phyloP scores from a whole-genome alignment of 1,140 invertebrate species.

The Liolophura sinensis region DNA sequence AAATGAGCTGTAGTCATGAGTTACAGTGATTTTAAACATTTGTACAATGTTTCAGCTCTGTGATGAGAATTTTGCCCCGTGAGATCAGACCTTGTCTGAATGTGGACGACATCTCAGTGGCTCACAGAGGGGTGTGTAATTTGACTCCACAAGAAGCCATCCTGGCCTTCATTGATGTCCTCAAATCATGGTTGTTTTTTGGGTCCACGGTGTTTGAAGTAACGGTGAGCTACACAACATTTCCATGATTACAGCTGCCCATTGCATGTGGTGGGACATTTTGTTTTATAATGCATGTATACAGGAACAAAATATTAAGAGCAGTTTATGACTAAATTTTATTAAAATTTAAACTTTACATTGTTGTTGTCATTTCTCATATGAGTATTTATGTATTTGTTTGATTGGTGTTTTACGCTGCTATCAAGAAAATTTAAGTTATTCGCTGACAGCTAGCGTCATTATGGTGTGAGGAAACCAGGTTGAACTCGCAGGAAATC shows the following conservation, averaged over 20 bases:
- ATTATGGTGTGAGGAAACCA: no score
- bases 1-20: neutral
- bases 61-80: slow-evolving; percentile 54
- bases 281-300: neutral
- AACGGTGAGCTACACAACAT: slow-evolving; percentile 66
- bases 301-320: neutral
- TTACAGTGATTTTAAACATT: neutral
- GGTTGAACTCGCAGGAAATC: no score
- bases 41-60: slow-evolving; percentile 38
- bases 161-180: slow-evolving; percentile 90
- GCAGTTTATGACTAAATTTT: neutral
- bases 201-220: slow-evolving; percentile 94
- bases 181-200: slow-evolving; percentile 90
- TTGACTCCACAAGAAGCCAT: slow-evolving; percentile 85
- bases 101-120: slow-evolving; percentile 69
- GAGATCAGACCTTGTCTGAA: slow-evolving; percentile 41
- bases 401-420: no score
- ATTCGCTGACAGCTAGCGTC: no score
- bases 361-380: no score
- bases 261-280: neutral
- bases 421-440: no score
- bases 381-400: no score
- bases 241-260: neutral
- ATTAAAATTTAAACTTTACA: no score
- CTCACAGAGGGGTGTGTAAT: slow-evolving; percentile 84